These are phyloP conservation scores for Pediacus dermestoides DNA, from an alignment of 2,888 invertebrate species.

Conservation along the genomic window DNA sequence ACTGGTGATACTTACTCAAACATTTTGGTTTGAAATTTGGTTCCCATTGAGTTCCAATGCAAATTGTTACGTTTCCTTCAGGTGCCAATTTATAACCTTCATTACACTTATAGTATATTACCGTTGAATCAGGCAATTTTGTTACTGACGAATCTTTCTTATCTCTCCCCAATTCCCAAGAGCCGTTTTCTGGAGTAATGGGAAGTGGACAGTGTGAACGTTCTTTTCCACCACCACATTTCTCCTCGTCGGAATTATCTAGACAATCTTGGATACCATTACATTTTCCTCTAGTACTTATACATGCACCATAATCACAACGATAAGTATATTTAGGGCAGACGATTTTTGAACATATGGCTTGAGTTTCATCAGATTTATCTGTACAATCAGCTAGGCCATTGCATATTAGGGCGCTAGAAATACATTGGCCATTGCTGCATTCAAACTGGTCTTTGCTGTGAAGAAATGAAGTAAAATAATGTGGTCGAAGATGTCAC, in stretches of 20 bases:
- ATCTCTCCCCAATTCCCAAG: no score
- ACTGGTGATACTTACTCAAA: no score
- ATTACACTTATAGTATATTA: constrained; percentile 26
- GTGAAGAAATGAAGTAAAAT: constrained; percentile 8
- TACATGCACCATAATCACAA: constrained; percentile 41
- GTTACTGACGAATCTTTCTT: no score
- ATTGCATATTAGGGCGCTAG: constrained; percentile 32
- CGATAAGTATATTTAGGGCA: constrained; percentile 33
- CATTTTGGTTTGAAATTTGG: no score
- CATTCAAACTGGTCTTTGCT: constrained; percentile 34
- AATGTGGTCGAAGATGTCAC: no score
- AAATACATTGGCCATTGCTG: constrained; percentile 31
- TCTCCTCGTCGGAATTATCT: constrained; percentile 53
- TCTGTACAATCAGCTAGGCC: constrained; percentile 36
- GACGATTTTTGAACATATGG: constrained; percentile 26
- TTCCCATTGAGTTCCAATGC: no score
- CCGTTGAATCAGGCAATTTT: no score
- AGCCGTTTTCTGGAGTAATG: constrained; percentile 28
- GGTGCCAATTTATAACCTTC: constrained; percentile 21
- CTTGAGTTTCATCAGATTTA: constrained; percentile 36
- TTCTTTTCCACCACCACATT: constrained; percentile 13
- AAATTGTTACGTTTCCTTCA: no score
- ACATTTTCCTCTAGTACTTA: constrained; percentile 52
- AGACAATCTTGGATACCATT: constrained; percentile 51
- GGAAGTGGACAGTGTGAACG: constrained; percentile 35